Conservation (phyloP, 2,888 invertebrate species). For the Spilosoma lubricipeda region DNA sequence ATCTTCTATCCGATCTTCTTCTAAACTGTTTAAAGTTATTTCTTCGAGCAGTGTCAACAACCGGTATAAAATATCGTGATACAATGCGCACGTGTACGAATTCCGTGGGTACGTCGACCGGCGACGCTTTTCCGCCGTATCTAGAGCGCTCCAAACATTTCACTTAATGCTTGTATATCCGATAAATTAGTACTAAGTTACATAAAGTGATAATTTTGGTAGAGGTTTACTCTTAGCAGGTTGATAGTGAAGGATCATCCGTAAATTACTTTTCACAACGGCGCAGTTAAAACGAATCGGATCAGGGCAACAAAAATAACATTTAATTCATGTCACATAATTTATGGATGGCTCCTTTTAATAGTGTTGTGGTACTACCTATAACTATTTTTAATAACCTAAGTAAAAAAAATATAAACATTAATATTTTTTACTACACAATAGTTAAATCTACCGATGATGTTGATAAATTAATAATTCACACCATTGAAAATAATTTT, state of each 20-base stretch:
- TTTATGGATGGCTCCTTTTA: too few relatives aligned
- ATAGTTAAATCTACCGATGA: neutral
- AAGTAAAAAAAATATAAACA: neutral
- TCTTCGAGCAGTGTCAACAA: neutral
- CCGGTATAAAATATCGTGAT: slow-evolving; percentile 32
- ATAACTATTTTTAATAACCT: too few relatives aligned
- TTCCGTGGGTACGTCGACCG: slow-evolving; percentile 47
- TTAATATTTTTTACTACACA: neutral
- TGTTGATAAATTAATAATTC: too few relatives aligned
- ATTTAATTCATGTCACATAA: too few relatives aligned
- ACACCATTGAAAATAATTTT: too few relatives aligned
- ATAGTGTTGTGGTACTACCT: too few relatives aligned
- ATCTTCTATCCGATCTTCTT: too few relatives aligned
- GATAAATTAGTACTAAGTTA: neutral
- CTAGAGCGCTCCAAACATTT: slow-evolving; percentile 48
- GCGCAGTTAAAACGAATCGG: too few relatives aligned
- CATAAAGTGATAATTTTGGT: neutral
- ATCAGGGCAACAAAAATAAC: too few relatives aligned
- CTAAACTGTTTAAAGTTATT: neutral
- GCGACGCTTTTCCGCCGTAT: slow-evolving; percentile 42
- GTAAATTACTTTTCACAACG: neutral
- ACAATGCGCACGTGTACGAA: slow-evolving; percentile 34
- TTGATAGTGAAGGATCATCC: neutral
- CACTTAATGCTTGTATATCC: slow-evolving; percentile 32
- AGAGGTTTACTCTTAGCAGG: neutral